A percentile compares a stretch with the other conserved stretches of the same genome.
Conservation (phyloP, 2,888 invertebrate genomes). For the Anoncus sp. region DNA sequence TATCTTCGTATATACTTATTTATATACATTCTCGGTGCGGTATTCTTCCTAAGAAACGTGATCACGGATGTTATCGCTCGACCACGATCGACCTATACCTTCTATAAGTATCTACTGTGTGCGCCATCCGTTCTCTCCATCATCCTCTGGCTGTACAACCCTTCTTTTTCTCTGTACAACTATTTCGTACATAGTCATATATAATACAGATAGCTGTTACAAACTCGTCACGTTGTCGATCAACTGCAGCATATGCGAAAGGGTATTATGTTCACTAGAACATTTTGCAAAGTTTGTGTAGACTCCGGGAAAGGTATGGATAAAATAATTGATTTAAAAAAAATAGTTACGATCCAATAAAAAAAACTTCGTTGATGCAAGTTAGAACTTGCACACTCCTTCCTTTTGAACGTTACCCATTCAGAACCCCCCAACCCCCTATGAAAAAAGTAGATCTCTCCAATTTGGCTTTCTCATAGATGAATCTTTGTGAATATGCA, state of each 20-base stretch:
- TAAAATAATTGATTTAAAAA: constrained; percentile 5
- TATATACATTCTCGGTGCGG: constrained; percentile 26
- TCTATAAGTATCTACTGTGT: constrained; percentile 26
- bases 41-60: constrained; percentile 62
- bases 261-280: constrained; percentile 5
- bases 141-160: constrained; percentile 15
- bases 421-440: too few species aligned
- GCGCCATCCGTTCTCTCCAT: constrained; percentile 42
- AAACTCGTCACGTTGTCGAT: constrained; percentile 51
- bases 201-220: constrained; percentile 3
- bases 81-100: constrained; percentile 71
- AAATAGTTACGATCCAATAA: too few species aligned
- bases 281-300: constrained; percentile 17
- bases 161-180: constrained; percentile 35
- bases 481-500: too few species aligned
- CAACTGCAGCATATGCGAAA: constrained; percentile 5
- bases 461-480: too few species aligned
- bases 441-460: too few species aligned
- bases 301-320: constrained; percentile 20
- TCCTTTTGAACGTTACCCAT: too few species aligned
- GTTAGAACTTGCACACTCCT: too few species aligned
- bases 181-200: constrained; percentile 1
- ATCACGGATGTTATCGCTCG: constrained; percentile 71
- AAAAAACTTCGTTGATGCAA: too few species aligned
- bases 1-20: neutral